Evolutionary conservation across 2,113 vertebrate species (phyloP), one percentile per base, ranked within the genome.

Genomic region (Nestor notabilis): DNA sequence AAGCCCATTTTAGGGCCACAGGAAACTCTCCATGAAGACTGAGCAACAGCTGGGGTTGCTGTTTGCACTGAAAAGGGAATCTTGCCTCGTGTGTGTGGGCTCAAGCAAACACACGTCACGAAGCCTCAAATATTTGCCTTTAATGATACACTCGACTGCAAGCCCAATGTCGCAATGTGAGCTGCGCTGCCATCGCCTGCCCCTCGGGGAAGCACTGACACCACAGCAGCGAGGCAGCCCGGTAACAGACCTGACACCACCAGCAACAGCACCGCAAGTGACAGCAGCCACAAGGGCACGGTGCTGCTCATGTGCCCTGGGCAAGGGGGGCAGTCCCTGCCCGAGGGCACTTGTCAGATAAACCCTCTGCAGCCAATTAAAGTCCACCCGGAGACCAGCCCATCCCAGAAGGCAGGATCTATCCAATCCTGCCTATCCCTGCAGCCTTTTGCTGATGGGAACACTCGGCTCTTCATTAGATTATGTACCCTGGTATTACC

Each of bases 121-220:
- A 78, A 93, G 86, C 68, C 86, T 82, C 92, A 93, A 87, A 47
- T 82, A 75, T 84, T 93, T 93, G 88, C 77, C 63, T 79, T 81
- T 58, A 87, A 43, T 2, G 35, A 84, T 17, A 31, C 1, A 47
- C 60, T 90, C 0, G 1, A 60, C 60, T 25, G 47, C 78, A 74
- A 78, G 64, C 76, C n/a, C 63, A n/a, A 23, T 13, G 68, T 61
- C 7, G 4, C 58, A 53, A 27, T 0, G 0, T 2, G 50, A 90
- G 79, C 75, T 8, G 39, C 3, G 7, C 64, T 77, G 77, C 47
- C 10, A 24, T 79, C 9, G 55, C 33, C 53, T 9, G 64, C 11
- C 44, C 46, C 66, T 58, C 1, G 3, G 64, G 14, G 12, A 28
- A 18, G 90, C 44, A 18, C 3, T 4, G 18, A n/a, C 90, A 82